A percentile compares a stretch with the other conserved stretches of the same genome.
phyloP scores from a whole-genome alignment of 2,888 invertebrate species.

The Nephrocerus scutellatus region DNA sequence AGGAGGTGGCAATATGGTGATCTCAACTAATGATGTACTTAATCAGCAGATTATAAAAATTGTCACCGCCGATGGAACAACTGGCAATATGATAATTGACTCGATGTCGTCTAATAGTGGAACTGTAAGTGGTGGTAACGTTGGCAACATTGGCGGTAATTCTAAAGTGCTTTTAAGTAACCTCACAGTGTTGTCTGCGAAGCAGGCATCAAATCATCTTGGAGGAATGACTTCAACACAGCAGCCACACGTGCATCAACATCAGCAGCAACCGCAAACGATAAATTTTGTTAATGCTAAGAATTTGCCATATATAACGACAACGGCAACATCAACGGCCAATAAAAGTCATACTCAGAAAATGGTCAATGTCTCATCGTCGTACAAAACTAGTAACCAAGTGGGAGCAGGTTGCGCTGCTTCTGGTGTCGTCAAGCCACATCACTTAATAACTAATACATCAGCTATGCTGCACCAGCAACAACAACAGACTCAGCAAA shows the following conservation, averaged over 20 bases:
- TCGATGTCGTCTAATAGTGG: conserved; percentile 26
- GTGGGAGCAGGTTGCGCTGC: no score
- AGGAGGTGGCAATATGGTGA: conserved; percentile 28
- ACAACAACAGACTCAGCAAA: conserved; percentile 25
- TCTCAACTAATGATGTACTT: conserved; percentile 36
- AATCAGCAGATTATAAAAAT: conserved; percentile 47
- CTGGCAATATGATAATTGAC: conserved; percentile 44
- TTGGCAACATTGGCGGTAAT: conserved; percentile 26
- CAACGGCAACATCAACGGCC: conserved; percentile 27
- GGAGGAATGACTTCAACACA: conserved; percentile 7
- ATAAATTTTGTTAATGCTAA: conserved; percentile 39
- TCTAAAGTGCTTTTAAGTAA: conserved; percentile 45
- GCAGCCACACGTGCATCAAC: conserved; percentile 15
- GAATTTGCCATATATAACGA: conserved; percentile 38
- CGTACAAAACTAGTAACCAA: conserved; percentile 10
- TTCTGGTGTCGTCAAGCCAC: no score
- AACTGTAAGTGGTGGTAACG: conserved; percentile 9
- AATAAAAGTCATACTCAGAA: conserved; percentile 11
- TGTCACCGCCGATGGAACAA: conserved; percentile 42
- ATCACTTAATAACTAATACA: no score
- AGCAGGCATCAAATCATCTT: conserved; percentile 27
- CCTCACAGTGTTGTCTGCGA: conserved; percentile 43
- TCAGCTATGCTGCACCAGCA: conserved; percentile 17
- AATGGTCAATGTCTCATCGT: conserved; percentile 20
- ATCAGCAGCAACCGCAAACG: conserved; percentile 26